Base-by-base conservation (phyloP, 2,888 invertebrate species). In the Diloba caeruleocephala region DNA sequence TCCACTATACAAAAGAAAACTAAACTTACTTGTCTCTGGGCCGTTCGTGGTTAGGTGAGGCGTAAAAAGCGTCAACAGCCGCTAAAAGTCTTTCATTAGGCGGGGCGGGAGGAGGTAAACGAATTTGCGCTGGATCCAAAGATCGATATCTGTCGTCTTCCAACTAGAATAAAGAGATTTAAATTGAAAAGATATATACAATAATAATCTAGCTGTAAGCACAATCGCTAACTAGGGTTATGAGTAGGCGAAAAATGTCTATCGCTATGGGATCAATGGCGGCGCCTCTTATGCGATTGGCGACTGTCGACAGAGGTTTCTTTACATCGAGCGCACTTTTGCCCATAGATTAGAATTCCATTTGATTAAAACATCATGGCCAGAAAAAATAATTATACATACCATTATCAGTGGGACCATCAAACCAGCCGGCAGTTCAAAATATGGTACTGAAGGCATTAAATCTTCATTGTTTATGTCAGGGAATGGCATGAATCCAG, bases 331-430 rank as follows among this genome's bases (percentile, higher is more conserved):
- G 2, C 17, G 3, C 19, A 39, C 19, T 23, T 33, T 10, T 7
- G 10, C 44, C 21, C 7, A 8, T 23, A 41, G 10, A 41, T 41
- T 37, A 63, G 14, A 14, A 41, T 46, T 45, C 63, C 36, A 55
- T 45, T 63, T 62, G 26, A n/a, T n/a, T n/a, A n/a, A n/a, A n/a
- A n/a, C n/a, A n/a, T n/a, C n/a, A n/a, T n/a, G n/a, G n/a, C n/a
- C n/a, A n/a, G n/a, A n/a, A n/a, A n/a, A 25, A 38, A 46, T 42
- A 36, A 51, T 32, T 26, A 13, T 31, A 44, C 78, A 86, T 89
- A 97, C 96, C 95, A 97, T 97, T 55, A 99, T 97, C 9, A 99
- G 94, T n/a, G 99, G 98, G 50, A 99, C 98, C 97, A 99, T 99
- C 13, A 99, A 94, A 33, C 99, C 99, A 46, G 99, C 99, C 1